Evolutionary conservation across 1,140 invertebrate genomes (phyloP), one percentile per base, ranked within the genome.

Genomic region (Eciton burchellii): DNA sequence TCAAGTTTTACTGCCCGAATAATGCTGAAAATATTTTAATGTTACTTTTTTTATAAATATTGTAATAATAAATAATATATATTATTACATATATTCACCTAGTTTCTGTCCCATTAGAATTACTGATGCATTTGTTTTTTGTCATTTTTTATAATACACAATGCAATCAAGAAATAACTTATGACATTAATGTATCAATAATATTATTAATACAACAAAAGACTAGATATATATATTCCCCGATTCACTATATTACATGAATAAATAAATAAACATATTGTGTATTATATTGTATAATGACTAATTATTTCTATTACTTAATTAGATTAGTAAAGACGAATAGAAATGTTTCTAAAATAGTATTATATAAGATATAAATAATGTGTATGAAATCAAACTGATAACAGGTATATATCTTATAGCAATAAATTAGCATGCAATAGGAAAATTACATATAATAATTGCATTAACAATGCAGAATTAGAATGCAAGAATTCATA

Each of bases 31-130:
- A 84, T 63, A 86, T 83, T 83, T n/a, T 57, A 49, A 84, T 84
- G 76, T 84, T 71, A 87, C 70, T 83, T 79, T 84, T 86, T 71
- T 88, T 84, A 74, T 84, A 76, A 81, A 87, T n/a, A 21, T 59
- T 84, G 76, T 84, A 68, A 52, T 76, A 87, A 87, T 83, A 84
- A 86, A 87, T 68, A 45, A 73, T 84, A 81, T 70, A 65, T 26
- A 45, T 68, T 79, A 79, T 52, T 54, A 68, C 24, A 77, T 2
- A 35, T 11, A 60, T 59, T 49, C 6, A 24, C 21, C 3, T 52
- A 24, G 66, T 72, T 19, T 16, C 21, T 54, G 54, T 29, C 63
- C 21, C 21, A 54, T 59, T 14, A 26, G 0, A 59, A 54, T 21
- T 6, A 60, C 11, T 24, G 24, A 62, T 62, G 24, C 63, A 79